Percentiles rank a stretch among this genome's conserved stretches.
phyloP scores from a whole-genome alignment of 1,140 invertebrate genomes.

The Reticulitermes speratus region DNA sequence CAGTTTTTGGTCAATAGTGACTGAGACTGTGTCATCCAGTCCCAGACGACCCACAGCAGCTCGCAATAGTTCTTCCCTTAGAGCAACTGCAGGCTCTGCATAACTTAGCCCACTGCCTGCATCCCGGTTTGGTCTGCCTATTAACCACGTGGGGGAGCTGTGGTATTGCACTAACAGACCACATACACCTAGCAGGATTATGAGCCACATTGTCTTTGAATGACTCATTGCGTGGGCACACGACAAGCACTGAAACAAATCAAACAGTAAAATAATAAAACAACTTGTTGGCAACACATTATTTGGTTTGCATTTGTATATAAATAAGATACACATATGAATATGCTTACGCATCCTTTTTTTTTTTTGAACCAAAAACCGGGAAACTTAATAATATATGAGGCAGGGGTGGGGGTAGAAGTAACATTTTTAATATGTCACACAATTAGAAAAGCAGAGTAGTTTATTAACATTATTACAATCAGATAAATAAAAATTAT shows the following conservation, averaged over 20 bases:
- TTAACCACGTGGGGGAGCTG: constrained; percentile 23
- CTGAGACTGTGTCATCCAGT: background rate
- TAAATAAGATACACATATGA: too few relatives aligned
- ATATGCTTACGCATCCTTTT: too few relatives aligned
- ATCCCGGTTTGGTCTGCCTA: background rate
- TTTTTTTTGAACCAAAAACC: too few relatives aligned
- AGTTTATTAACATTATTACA: too few relatives aligned
- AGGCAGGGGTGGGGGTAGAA: too few relatives aligned
- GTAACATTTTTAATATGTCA: too few relatives aligned
- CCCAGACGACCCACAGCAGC: constrained; percentile 16
- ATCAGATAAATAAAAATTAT: too few relatives aligned
- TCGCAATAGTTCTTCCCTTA: background rate
- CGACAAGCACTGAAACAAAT: background rate
- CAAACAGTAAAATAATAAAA: background rate
- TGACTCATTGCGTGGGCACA: constrained; percentile 28
- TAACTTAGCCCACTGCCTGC: background rate
- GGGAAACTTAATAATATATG: too few relatives aligned
- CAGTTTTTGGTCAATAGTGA: constrained; percentile 19
- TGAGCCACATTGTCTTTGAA: constrained; percentile 30
- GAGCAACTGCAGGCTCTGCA: background rate
- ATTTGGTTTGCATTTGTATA: too few relatives aligned
- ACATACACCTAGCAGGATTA: constrained; percentile 27
- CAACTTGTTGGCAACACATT: too few relatives aligned
- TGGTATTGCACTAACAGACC: constrained; percentile 32
- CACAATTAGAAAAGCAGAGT: too few relatives aligned